phyloP scores from a whole-genome alignment of 1,140 invertebrate genomes.

The Diorhabda carinulata region DNA sequence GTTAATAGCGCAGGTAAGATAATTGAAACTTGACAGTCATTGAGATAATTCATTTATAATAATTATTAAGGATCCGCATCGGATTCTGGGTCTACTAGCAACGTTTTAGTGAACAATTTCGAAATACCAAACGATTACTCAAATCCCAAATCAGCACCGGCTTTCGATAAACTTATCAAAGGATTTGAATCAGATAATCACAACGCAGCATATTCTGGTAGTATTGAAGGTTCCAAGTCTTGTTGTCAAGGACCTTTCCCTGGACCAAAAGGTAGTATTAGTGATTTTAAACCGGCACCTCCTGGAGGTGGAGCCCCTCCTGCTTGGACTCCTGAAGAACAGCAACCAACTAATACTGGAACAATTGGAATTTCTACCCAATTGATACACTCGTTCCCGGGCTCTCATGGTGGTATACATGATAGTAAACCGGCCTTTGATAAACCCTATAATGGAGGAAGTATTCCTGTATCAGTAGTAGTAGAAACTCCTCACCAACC shows the following conservation, averaged over 20 bases:
- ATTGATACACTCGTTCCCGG: conserved; percentile 1
- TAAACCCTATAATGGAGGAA: background rate
- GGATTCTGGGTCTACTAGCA: background rate
- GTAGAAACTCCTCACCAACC: too few species aligned
- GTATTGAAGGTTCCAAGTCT: too few species aligned
- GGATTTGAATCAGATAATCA: too few species aligned
- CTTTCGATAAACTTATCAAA: too few species aligned
- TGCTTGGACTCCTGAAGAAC: background rate
- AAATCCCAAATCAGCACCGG: too few species aligned
- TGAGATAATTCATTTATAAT: background rate
- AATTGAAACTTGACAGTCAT: background rate
- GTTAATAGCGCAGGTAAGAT: background rate
- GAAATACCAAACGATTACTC: too few species aligned
- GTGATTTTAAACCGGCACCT: conserved; percentile 29
- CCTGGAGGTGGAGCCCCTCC: conserved; percentile 10
- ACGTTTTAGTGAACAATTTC: too few species aligned
- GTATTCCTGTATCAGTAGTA: background rate
- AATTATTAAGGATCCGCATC: background rate
- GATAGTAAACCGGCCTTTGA: conserved; percentile 20
- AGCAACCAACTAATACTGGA: background rate
- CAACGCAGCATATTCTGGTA: too few species aligned
- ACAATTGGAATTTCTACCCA: background rate
- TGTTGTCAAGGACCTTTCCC: conserved; percentile 34
- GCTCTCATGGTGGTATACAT: conserved; percentile 23
- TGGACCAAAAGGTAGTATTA: conserved; percentile 35